phyloP scores from a whole-genome alignment of 1,140 invertebrate species.

The Drosophila repletoides region DNA sequence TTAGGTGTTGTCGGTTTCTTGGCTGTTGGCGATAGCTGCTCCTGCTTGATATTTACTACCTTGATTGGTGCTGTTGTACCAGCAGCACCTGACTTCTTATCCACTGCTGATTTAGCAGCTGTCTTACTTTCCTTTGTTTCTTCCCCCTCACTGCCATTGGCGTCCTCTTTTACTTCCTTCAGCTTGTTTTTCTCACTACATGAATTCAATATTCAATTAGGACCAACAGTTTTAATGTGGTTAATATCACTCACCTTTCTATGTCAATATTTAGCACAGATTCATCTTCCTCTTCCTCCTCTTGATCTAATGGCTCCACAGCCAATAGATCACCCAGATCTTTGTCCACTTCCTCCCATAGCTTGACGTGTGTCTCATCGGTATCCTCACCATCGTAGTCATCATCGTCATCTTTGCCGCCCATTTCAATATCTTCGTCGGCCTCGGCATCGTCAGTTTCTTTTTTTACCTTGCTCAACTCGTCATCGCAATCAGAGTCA shows the following conservation, averaged over 20 bases:
- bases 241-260: conserved; percentile 52
- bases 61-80: conserved; percentile 24
- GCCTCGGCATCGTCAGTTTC: conserved; percentile 47
- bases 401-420: conserved; percentile 83
- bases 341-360: conserved; percentile 90
- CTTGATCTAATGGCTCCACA: conserved; percentile 84
- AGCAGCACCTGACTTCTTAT: conserved; percentile 43
- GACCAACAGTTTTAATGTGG: neutral
- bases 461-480: conserved; percentile 37
- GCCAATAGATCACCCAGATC: conserved; percentile 87
- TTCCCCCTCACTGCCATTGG: conserved; percentile 47
- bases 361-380: conserved; percentile 85
- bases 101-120: conserved; percentile 27
- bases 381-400: conserved; percentile 70
- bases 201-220: neutral
- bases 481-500: conserved; percentile 40
- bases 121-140: conserved; percentile 38
- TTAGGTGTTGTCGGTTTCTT: conserved; percentile 40
- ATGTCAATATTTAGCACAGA: conserved; percentile 84
- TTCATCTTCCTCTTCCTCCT: conserved; percentile 89
- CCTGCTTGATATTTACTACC: conserved; percentile 14
- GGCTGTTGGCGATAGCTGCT: conserved; percentile 6
- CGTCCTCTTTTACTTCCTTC: conserved; percentile 62
- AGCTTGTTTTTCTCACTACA: conserved; percentile 72
- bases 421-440: conserved; percentile 83